Base-by-base conservation (phyloP, 2,113 vertebrate genomes). In the Aphyosemion australe region DNA sequence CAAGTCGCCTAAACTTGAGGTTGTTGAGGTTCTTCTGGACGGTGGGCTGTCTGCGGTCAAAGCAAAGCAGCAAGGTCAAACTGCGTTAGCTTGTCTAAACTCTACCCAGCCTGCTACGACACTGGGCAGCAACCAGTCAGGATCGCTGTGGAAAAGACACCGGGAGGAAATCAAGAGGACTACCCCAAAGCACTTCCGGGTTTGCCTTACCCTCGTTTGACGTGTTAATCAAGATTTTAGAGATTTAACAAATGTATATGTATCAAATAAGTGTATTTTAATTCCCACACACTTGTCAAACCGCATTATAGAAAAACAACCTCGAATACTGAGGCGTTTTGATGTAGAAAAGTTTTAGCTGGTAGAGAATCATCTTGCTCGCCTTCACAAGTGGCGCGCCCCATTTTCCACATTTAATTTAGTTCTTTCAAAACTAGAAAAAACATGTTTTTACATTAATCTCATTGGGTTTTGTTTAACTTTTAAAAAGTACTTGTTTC, bases 31-130 rank as follows among this genome's bases (percentile, higher is more conserved):
- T 65, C 43, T n/a, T 8, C 26, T 46, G 65, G 39, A 37, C 31
- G 18, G 32, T n/a, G 46, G n/a, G 14, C 34, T 58, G 54, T 64
- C 58, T 51, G 13, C 14, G 5, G 7, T 58, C 48, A 0, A 21
- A 26, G 2, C 5, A 32, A 20, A 31, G 6, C 16, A 42, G 39
- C 87, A 90, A 91, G 87, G 88, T 91, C 87, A 90, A 50, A 43
- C 8, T 1, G 45, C 15, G 0, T 16, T 55, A 66, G 52, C 61
- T 79, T 41, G 55, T 12, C 21, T 45, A 53, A 73, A 82, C 21
- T 71, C 69, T 18, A 74, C 48, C 2, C 3, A 6, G 15, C 12
- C 5, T 2, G 0, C 7, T 39, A 50, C 81, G 83, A 88, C 82
- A 84, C 20, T 1, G 8, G 0, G 16, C 14, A 19, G 11, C 60